Base-by-base conservation (phyloP, 2,888 invertebrate species). In the Platypus cylindrus region DNA sequence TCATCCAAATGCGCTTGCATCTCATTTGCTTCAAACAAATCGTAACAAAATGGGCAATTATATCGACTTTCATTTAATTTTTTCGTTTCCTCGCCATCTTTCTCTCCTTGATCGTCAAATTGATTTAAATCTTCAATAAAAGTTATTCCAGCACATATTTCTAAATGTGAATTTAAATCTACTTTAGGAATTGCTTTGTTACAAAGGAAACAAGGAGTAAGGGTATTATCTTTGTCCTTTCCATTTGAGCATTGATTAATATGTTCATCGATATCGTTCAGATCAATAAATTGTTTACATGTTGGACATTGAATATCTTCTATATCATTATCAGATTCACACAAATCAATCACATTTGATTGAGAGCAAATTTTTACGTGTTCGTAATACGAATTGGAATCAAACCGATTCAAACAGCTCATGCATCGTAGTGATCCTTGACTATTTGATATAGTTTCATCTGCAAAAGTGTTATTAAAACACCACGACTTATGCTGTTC, bases 1-100 rank as follows among this genome's bases (percentile, higher is more conserved):
- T 40, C 29, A 55, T 75, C 71, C 33, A 78, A 65, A 60, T 78
- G 78, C 2, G 50, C 44, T 49, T 71, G 71, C 73, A 77, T 77
- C 16, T 63, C 57, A 16, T 42, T 47, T 46, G 65, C 61, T 44
- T 65, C 59, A 24, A 75, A 48, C 55, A 71, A 60, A 41, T 61
- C 44, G 48, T 71, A 62, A 48, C 78, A 78, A 49, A 72, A 67
- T 0, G 77, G 78, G 47, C 77, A 78, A 46, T 70, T 70, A 26
- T 65, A 52, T 1, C 55, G 37, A 30, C 35, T 40, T 27, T 55
- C 47, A 14, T 9, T 29, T 7, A 17, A 17, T 33, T 61, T 58
- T 26, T 55, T 52, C 45, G 63, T 60, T 39, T 59, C 36, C 5
- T 45, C 37, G 5, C 3, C 2, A 12, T 44, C 55, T 15, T 57